These are phyloP conservation scores for Drosophila teissieri DNA, from an alignment of 1,140 invertebrate species.

Conservation along the genomic window DNA sequence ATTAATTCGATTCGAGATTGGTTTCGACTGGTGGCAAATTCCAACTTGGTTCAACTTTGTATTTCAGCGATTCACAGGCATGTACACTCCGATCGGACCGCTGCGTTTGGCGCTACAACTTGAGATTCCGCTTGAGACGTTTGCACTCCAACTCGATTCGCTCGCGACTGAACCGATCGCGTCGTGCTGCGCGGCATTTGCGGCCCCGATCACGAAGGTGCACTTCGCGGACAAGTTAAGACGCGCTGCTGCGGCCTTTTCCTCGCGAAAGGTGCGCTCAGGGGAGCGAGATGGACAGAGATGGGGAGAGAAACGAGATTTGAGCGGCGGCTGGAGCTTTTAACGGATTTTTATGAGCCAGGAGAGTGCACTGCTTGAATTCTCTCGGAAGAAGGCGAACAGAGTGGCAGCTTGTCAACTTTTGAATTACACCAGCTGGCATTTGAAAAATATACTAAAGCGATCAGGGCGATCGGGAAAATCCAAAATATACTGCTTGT, in stretches of 20 bases:
- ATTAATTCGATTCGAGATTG: slow-evolving; percentile 65
- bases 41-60: slow-evolving; percentile 78
- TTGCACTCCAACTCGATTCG: slow-evolving; percentile 77
- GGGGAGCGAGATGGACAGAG: neutral
- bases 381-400: neutral
- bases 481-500: neutral
- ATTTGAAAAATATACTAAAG: neutral
- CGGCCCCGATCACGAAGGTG: slow-evolving; percentile 12
- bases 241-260: slow-evolving; percentile 39
- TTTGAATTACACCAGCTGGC: neutral
- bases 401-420: neutral
- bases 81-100: slow-evolving; percentile 37
- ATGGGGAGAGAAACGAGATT: slow-evolving; percentile 5
- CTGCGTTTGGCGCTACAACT: slow-evolving; percentile 60
- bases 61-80: slow-evolving; percentile 26
- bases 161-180: slow-evolving; percentile 52
- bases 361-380: slow-evolving; percentile 1
- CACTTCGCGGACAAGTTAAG: slow-evolving; percentile 12
- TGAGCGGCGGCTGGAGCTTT: slow-evolving; percentile 20
- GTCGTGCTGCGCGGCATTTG: slow-evolving; percentile 15
- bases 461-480: neutral
- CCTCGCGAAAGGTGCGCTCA: slow-evolving; percentile 20
- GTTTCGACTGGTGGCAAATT: slow-evolving; percentile 71
- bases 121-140: slow-evolving; percentile 34
- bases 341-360: slow-evolving; percentile 13